These are phyloP conservation scores for Hyperoplus lanceolatus DNA, from an alignment of 2,797 vertebrate species.

Conservation along the genomic window DNA sequence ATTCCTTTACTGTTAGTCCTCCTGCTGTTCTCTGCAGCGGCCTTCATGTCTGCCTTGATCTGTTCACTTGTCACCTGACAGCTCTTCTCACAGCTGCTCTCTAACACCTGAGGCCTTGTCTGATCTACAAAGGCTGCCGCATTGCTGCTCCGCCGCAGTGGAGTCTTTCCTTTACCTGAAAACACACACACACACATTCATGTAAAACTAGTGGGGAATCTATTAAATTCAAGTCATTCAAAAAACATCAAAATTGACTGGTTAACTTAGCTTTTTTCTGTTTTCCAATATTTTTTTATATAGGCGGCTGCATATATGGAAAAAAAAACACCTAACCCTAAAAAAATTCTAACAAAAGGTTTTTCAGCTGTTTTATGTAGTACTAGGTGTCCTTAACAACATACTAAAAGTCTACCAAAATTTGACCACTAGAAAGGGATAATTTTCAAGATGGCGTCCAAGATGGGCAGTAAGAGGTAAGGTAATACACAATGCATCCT, in stretches of 20 bases:
- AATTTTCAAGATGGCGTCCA: too few species aligned
- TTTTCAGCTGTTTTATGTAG: too few species aligned
- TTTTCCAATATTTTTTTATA: not conserved
- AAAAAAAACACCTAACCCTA: too few species aligned
- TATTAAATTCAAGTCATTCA: not conserved
- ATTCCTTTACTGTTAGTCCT: constrained; percentile 51
- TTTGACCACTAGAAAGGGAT: too few species aligned
- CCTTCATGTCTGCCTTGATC: constrained; percentile 99
- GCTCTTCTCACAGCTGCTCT: constrained; percentile 96
- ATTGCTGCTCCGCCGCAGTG: constrained; percentile 86
- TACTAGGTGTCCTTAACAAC: too few species aligned
- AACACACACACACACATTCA: constrained; percentile 21
- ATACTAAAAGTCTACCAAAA: too few species aligned
- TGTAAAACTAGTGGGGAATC: not conserved
- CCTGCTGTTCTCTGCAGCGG: constrained; percentile 90
- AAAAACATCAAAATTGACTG: not conserved
- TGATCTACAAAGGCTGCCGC: not conserved
- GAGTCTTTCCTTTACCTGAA: constrained; percentile 96
- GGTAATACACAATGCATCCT: too few species aligned
- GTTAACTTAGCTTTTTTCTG: too few species aligned
- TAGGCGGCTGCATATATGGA: too few species aligned
- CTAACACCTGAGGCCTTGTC: constrained; percentile 70
- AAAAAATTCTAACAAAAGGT: too few species aligned
- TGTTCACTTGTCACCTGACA: constrained; percentile 99
- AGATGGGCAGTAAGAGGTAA: too few species aligned